These are phyloP conservation scores for Daubentonia madagascariensis DNA, from an alignment of 2,113 vertebrate genomes.

Conservation along the genomic window DNA sequence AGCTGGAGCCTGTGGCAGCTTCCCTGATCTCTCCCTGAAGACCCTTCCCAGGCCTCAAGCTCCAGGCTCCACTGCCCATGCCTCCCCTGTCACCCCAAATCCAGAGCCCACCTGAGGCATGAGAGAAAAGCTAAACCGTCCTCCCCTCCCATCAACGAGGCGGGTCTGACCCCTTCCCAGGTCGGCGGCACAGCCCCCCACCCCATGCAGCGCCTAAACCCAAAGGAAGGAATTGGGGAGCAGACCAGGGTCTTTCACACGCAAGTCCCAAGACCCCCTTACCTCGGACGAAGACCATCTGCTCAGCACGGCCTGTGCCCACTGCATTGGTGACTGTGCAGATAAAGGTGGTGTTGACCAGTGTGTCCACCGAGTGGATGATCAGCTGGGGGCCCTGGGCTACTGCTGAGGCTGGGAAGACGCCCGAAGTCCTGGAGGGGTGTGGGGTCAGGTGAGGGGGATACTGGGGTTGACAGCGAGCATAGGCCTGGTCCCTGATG, in stretches of 20 bases:
- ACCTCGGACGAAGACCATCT: conserved; percentile 88
- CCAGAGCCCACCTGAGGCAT: background rate
- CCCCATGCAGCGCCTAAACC: background rate
- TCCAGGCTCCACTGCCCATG: background rate
- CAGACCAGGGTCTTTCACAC: background rate
- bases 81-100: background rate
- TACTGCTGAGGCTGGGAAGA: conserved; percentile 82
- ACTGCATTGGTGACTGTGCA: conserved; percentile 89
- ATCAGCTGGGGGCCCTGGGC: conserved; percentile 79
- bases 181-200: background rate
- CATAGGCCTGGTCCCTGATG: background rate
- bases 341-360: conserved; percentile 89
- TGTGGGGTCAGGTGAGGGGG: background rate
- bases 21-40: background rate
- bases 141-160: conserved; percentile 75
- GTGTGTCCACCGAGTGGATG: conserved; percentile 86
- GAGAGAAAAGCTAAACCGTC: background rate
- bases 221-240: background rate
- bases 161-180: conserved; percentile 36
- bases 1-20: background rate
- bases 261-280: conserved; percentile 41
- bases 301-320: conserved; percentile 82
- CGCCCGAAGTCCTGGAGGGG: conserved; percentile 81
- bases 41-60: background rate
- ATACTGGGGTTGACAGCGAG: background rate